A percentile compares a stretch with the other conserved stretches of the same genome.
phyloP scores from a whole-genome alignment of 2,888 invertebrate genomes.

The Ditula angustiorana region DNA sequence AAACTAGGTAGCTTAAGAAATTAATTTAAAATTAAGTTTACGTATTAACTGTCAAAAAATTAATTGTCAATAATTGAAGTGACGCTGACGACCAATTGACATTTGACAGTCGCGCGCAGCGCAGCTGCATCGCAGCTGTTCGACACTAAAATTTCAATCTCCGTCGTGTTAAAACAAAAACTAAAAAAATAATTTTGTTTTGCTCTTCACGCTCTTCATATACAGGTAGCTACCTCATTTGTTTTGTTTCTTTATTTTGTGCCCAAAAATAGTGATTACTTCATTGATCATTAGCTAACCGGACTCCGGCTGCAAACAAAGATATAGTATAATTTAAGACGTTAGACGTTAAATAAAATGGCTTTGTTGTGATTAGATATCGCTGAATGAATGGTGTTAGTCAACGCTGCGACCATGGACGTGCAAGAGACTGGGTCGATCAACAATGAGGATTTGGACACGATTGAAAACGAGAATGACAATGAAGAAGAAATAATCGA shows the following conservation, averaged over 20 bases:
- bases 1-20: too few relatives aligned
- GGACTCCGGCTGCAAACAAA: slow-evolving; percentile 3
- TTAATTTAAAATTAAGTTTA: too few relatives aligned
- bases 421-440: slow-evolving; percentile 74
- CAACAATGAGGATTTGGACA: slow-evolving; percentile 69
- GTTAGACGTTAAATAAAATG: slow-evolving; percentile 5
- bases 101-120: not conserved
- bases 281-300: slow-evolving; percentile 26
- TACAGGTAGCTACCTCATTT: slow-evolving; percentile 12
- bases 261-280: not conserved
- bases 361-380: slow-evolving; percentile 21
- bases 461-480: slow-evolving; percentile 66
- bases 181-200: slow-evolving; percentile 6
- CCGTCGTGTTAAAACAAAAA: slow-evolving; percentile 12
- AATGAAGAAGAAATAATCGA: slow-evolving; percentile 71
- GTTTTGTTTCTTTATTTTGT: slow-evolving; percentile 22
- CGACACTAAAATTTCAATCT: slow-evolving; percentile 6
- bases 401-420: slow-evolving; percentile 37
- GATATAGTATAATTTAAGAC: not conserved
- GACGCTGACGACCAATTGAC: not conserved
- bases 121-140: slow-evolving; percentile 14
- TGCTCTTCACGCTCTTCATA: not conserved
- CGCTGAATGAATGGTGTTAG: slow-evolving; percentile 21
- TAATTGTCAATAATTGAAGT: too few relatives aligned
- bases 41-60: too few relatives aligned